Evolutionary conservation across 1,140 invertebrate genomes (phyloP), one percentile per base, ranked within the genome.

Genomic region (Cyphomyrmex costatus): DNA sequence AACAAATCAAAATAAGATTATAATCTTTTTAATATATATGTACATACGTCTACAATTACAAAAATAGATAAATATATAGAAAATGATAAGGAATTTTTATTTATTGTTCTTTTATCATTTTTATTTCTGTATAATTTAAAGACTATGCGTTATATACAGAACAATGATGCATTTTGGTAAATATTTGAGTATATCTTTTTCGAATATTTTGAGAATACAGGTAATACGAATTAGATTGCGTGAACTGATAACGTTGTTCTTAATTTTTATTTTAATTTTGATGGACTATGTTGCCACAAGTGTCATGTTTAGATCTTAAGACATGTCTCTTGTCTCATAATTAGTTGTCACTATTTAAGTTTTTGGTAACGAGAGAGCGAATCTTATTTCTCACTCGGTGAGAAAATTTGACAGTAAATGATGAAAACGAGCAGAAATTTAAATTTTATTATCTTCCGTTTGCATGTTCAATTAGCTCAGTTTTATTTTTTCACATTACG

Each of bases 321-420:
- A 33, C 63, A 46, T 16, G n/a, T 27, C 16, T 61, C 30, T 79
- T 21, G 46, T n/a, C 16, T 68, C 27, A 16, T 8, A 10, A 42
- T 42, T 8, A 5, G 21, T 36, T n/a, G n/a, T n/a, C n/a, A 16
- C 30, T 80, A 53, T 68, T 80, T 70, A 61, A 53, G 66, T 70
- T 27, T 94, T 36, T 93, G 93, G 60, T 89, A 94, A 14, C 92
- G 94, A 84, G 90, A 84, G 19, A 58, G 42, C n/a, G 91, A 85
- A 79, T 80, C 30, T 80, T 63, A 80, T 80, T n/a, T n/a, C 16
- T 80, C 30, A n/a, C n/a, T 27, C 16, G n/a, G 27, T 10, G n/a
- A 56, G 30, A 80, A 51, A 68, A 80, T 80, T 70, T 36, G 77
- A 80, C 77, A 80, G 77, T n/a, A 53, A 46, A 16, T 56, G 42